Conservation (phyloP, 2,113 vertebrate genomes). For the Brienomyrus longianalis region DNA sequence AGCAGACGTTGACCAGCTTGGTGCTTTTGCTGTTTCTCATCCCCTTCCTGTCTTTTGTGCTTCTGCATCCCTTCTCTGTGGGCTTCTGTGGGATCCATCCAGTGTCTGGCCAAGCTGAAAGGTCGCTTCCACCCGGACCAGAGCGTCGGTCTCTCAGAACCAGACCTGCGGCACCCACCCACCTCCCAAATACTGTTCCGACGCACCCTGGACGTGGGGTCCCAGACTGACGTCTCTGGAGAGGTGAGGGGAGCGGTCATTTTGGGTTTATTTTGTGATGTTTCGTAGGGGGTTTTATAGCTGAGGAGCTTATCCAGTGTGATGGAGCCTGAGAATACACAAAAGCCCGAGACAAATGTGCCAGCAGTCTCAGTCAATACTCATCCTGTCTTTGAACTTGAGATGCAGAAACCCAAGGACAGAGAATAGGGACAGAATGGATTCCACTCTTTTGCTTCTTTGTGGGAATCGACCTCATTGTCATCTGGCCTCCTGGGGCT, state of each 20-base stretch:
- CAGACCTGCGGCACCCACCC: slow-evolving; percentile 50
- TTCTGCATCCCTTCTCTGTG: neutral
- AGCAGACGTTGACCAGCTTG: neutral
- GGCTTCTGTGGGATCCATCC: slow-evolving; percentile 15
- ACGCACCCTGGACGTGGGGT: slow-evolving; percentile 71
- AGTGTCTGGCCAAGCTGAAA: slow-evolving; percentile 73
- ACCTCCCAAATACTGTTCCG: slow-evolving; percentile 60
- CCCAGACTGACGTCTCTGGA: slow-evolving; percentile 73
- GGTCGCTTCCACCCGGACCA: slow-evolving; percentile 60
- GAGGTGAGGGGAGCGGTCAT: slow-evolving; percentile 57
- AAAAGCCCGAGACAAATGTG: neutral
- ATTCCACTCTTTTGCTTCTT: neutral
- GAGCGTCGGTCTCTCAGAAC: slow-evolving; percentile 52
- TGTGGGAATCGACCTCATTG: neutral
- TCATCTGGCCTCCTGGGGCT: neutral
- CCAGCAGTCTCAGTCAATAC: neutral
- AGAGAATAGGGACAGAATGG: neutral
- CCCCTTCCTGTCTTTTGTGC: neutral
- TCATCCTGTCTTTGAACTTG: neutral
- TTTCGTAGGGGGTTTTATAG: neutral
- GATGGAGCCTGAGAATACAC: neutral
- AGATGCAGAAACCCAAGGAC: neutral
- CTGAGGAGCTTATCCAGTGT: neutral
- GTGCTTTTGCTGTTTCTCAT: neutral
- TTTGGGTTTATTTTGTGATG: too few relatives aligned